These are phyloP conservation scores for Ichneumoninae sp. DNA, from an alignment of 2,888 invertebrate genomes.

Conservation along the genomic window DNA sequence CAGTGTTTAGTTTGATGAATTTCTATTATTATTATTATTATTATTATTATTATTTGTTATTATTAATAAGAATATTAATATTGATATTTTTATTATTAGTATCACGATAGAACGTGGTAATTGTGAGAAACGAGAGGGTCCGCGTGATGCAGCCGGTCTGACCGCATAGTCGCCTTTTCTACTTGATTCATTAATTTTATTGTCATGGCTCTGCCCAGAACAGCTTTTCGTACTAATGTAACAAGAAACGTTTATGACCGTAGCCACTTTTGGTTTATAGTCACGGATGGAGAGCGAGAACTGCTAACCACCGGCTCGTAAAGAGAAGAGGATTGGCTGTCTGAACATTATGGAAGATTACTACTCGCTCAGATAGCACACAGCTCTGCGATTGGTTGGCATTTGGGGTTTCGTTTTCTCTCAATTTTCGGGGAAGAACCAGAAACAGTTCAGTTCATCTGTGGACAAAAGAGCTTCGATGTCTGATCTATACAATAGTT, in stretches of 20 bases:
- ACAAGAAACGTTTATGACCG: not conserved
- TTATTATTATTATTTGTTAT: not conserved
- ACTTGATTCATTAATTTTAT: not conserved
- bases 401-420: not conserved
- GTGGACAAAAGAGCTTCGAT: not conserved
- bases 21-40: conserved; percentile 1
- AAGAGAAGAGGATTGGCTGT: not conserved
- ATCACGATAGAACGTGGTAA: not conserved
- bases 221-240: not conserved
- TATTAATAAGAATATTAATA: not conserved
- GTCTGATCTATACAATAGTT: not conserved
- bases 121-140: not conserved
- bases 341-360: not conserved
- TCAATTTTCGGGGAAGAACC: not conserved
- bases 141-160: not conserved
- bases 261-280: not conserved
- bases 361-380: not conserved
- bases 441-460: not conserved
- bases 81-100: not conserved
- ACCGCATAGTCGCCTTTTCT: not conserved
- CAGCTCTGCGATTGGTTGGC: not conserved
- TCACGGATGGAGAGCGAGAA: not conserved
- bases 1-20: conserved; percentile 3
- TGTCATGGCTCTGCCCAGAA: not conserved
- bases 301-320: not conserved